These are phyloP conservation scores for Prionailurus bengalensis DNA, from an alignment of 2,113 vertebrate genomes.

Conservation along the genomic window DNA sequence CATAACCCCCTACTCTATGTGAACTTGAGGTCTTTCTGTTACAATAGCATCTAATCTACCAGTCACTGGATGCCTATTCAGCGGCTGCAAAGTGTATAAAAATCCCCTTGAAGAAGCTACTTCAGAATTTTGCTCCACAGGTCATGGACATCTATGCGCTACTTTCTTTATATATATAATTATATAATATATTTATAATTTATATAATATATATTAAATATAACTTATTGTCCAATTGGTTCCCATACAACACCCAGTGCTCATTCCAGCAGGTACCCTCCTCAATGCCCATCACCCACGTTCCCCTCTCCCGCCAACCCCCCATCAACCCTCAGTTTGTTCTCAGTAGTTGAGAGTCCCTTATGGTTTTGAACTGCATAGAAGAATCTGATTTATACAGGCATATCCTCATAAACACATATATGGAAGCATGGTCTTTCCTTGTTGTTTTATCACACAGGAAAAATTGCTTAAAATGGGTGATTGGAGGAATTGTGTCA, in stretches of 20 bases:
- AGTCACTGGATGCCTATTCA: not conserved
- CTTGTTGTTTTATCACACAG: not conserved
- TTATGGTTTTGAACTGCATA: not conserved
- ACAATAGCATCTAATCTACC: not conserved
- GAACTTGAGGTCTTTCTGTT: not conserved
- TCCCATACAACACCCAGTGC: too few species aligned
- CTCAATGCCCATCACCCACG: too few species aligned
- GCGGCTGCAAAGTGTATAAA: not conserved
- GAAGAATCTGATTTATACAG: not conserved
- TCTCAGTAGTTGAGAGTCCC: too few species aligned
- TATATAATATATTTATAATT: too few species aligned
- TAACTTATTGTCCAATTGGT: too few species aligned
- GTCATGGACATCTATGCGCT: not conserved
- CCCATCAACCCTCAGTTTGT: too few species aligned
- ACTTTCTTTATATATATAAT: not conserved
- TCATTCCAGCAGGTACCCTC: too few species aligned
- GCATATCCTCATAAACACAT: not conserved
- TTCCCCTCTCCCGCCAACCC: too few species aligned
- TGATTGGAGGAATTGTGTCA: not conserved
- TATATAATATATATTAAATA: too few species aligned
- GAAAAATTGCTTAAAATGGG: conserved; percentile 11
- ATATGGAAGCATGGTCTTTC: not conserved
- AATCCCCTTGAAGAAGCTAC: not conserved
- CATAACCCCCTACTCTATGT: not conserved
- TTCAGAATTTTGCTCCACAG: not conserved